phyloP scores from a whole-genome alignment of 2,888 invertebrate genomes.

The Pardosa pseudoannulata region DNA sequence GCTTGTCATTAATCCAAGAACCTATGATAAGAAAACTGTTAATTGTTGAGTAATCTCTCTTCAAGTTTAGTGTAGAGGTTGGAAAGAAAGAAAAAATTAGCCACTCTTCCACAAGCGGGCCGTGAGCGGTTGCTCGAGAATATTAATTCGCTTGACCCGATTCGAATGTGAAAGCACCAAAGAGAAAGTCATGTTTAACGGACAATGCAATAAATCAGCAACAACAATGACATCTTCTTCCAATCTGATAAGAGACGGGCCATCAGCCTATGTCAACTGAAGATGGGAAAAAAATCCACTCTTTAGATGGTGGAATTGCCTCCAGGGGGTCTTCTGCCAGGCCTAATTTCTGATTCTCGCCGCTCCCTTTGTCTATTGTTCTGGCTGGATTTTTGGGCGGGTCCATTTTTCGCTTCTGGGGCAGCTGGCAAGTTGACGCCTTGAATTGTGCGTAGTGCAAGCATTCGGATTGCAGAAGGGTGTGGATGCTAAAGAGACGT shows the following conservation, averaged over 20 bases:
- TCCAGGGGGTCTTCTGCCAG: slow-evolving; percentile 1
- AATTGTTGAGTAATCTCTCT: no score
- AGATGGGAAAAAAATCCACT: neutral
- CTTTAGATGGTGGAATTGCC: neutral
- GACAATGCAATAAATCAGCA: neutral
- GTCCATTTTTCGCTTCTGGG: slow-evolving; percentile 14
- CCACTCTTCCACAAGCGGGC: no score
- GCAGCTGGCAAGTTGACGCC: slow-evolving; percentile 10
- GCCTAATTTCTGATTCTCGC: slow-evolving; percentile 54
- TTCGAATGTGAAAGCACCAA: no score
- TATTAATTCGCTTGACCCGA: no score
- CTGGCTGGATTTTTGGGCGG: slow-evolving; percentile 1
- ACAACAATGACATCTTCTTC: neutral
- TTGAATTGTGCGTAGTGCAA: neutral
- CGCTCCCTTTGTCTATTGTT: slow-evolving; percentile 34
- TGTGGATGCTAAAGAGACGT: neutral
- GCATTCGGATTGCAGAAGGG: neutral
- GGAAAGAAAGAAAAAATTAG: no score
- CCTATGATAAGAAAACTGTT: no score
- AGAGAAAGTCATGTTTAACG: no score
- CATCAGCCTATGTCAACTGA: neutral
- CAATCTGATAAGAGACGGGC: neutral
- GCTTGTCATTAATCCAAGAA: no score
- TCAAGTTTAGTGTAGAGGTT: no score
- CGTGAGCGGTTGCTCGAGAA: no score